Conservation (phyloP, 2,113 vertebrate genomes). For the Leucoraja erinaceus region DNA sequence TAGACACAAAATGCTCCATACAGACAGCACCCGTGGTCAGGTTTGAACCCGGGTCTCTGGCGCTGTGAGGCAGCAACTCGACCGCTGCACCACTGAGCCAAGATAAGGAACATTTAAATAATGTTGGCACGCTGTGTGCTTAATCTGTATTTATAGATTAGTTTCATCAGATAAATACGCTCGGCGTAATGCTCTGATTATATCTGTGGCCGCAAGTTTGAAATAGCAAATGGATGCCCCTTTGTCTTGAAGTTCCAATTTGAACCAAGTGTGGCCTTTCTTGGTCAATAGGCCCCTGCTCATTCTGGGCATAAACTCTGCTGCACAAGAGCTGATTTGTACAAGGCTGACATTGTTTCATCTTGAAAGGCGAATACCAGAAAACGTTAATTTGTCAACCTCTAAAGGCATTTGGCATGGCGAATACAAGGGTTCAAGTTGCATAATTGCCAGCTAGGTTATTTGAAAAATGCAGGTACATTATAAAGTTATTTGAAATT, state of each 20-base stretch:
- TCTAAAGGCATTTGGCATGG: conserved; percentile 8
- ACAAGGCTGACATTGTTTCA: background rate
- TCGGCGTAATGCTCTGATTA: background rate
- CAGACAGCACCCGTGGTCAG: too few species aligned
- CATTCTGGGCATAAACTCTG: background rate
- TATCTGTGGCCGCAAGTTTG: background rate
- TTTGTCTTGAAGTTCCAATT: background rate
- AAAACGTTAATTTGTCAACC: conserved; percentile 25
- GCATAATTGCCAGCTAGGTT: conserved; percentile 23
- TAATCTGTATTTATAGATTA: background rate
- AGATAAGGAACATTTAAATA: background rate
- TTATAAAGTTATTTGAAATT: conserved; percentile 33
- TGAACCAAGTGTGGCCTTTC: background rate
- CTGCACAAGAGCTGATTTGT: background rate
- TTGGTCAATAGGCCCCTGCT: background rate
- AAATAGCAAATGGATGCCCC: conserved; percentile 23
- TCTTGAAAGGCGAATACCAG: conserved; percentile 29
- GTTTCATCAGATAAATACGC: conserved; percentile 23
- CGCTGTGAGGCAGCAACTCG: too few species aligned
- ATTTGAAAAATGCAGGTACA: conserved; percentile 32
- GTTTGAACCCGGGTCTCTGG: too few species aligned
- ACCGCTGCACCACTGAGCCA: too few species aligned
- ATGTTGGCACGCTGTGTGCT: conserved; percentile 4
- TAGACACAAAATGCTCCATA: too few species aligned
- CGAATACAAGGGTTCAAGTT: conserved; percentile 5